A percentile compares a stretch with the other conserved stretches of the same genome.
phyloP scores from a whole-genome alignment of 2,888 invertebrate species.

The Oxystoma pomonae region DNA sequence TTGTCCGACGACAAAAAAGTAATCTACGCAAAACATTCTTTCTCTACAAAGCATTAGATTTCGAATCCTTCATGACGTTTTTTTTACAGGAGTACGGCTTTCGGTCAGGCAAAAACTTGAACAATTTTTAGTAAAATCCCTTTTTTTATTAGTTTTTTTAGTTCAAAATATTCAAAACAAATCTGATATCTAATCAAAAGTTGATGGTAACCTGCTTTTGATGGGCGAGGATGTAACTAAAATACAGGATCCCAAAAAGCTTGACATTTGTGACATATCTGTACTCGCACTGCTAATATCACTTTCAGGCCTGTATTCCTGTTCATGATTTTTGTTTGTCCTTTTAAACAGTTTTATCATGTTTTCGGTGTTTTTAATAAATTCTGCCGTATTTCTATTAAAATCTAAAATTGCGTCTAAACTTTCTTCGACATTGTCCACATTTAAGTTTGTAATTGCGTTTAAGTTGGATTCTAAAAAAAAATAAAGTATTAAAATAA shows the following conservation, averaged over 20 bases:
- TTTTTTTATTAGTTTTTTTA: no score
- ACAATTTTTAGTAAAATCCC: no score
- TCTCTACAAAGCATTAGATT: no score
- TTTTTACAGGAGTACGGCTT: no score
- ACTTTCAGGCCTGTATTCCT: background rate
- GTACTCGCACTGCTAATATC: background rate
- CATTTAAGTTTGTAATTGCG: background rate
- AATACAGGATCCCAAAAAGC: background rate
- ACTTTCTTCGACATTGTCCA: background rate
- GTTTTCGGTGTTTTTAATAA: background rate
- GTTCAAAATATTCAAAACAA: no score
- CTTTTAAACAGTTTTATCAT: background rate
- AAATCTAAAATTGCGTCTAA: background rate
- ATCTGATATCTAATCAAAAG: no score
- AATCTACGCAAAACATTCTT: no score
- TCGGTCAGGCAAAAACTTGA: no score
- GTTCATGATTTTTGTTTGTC: background rate
- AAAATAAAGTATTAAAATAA: no score
- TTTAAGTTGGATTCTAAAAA: background rate
- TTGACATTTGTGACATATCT: background rate
- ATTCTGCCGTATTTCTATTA: background rate
- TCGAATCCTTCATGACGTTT: no score
- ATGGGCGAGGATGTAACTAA: background rate
- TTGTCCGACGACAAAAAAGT: no score
- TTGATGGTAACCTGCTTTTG: no score